These are phyloP conservation scores for Acridotheres tristis DNA, from an alignment of 2,797 vertebrate genomes.

Conservation along the genomic window DNA sequence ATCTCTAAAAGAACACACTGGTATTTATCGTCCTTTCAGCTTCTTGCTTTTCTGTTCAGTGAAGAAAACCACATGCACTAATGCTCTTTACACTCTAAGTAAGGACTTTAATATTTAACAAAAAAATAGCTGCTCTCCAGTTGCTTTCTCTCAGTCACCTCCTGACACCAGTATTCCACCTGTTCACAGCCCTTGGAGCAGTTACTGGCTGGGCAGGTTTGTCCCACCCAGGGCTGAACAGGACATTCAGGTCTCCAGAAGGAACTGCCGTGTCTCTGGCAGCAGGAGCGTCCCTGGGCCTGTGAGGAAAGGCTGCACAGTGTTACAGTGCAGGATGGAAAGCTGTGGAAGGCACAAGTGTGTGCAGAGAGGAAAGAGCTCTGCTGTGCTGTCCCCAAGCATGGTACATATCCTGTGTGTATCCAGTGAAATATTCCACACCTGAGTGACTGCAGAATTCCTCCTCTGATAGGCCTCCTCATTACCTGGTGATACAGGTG, in stretches of 20 bases:
- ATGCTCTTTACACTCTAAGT: background rate
- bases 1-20: background rate
- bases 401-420: fast-evolving
- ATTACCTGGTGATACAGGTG: background rate
- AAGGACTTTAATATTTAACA: background rate
- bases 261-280: background rate
- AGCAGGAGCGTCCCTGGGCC: background rate
- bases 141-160: background rate
- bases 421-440: fast-evolving
- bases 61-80: background rate
- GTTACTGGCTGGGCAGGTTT: constrained; percentile 46
- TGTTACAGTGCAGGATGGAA: background rate
- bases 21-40: background rate
- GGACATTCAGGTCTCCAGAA: background rate
- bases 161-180: background rate
- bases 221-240: background rate
- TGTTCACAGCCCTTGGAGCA: background rate
- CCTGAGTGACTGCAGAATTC: background rate
- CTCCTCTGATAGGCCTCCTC: background rate
- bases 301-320: background rate
- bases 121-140: background rate
- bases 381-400: background rate
- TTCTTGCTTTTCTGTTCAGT: background rate
- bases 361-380: background rate
- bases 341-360: background rate